A percentile compares a stretch with the other conserved stretches of the same genome.
These are phyloP conservation scores for Spilogale gracilis DNA, from an alignment of 2,113 vertebrate genomes.

Conservation along the genomic window DNA sequence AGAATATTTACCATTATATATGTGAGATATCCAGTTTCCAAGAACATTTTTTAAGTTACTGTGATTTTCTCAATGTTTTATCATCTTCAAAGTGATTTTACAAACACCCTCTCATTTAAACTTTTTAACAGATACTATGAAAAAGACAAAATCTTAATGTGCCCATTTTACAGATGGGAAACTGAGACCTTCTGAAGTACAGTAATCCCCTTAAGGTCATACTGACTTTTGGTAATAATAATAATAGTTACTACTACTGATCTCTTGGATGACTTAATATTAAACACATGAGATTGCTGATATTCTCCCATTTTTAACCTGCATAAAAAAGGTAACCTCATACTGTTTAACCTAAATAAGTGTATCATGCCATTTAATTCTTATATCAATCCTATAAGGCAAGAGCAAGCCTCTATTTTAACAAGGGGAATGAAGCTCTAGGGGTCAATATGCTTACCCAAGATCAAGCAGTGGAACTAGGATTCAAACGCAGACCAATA, in stretches of 20 bases:
- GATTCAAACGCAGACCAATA: background rate
- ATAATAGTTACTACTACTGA: background rate
- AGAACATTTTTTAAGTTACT: background rate
- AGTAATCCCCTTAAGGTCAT: background rate
- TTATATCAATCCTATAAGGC: background rate
- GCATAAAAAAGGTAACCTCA: background rate
- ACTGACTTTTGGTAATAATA: conserved; percentile 13
- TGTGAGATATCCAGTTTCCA: background rate
- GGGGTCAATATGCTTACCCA: background rate
- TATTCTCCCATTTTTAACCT: conserved; percentile 11
- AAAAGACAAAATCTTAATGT: background rate
- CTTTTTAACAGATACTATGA: background rate
- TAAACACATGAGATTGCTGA: background rate
- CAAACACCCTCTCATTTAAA: background rate
- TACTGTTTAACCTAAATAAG: background rate
- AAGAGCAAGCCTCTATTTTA: conserved; percentile 15
- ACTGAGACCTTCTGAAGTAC: background rate
- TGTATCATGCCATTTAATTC: background rate
- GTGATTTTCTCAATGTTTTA: background rate
- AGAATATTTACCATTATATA: background rate
- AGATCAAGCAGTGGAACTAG: background rate
- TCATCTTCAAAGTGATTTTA: conserved; percentile 11
- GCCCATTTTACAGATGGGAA: background rate
- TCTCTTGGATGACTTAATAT: background rate
- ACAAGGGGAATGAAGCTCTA: background rate